These are phyloP conservation scores for Ceuthmochares aereus DNA, from an alignment of 2,113 vertebrate genomes.

Conservation along the genomic window DNA sequence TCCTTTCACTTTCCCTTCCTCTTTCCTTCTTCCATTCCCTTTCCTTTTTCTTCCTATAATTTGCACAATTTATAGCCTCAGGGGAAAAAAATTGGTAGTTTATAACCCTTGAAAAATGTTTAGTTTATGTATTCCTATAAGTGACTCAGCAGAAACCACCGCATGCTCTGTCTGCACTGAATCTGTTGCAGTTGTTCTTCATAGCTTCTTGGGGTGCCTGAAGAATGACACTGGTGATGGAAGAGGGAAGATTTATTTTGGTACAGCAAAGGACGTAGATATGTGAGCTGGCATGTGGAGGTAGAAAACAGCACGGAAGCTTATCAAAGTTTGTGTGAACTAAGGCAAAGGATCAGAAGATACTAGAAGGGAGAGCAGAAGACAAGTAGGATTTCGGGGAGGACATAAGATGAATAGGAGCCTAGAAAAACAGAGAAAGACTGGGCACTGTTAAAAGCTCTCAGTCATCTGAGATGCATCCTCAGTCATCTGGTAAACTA, in stretches of 20 bases:
- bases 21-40: neutral
- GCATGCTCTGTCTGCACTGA: neutral
- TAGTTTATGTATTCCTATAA: neutral
- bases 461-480: neutral
- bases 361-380: neutral
- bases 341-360: neutral
- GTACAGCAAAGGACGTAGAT: neutral
- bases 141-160: neutral
- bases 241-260: neutral
- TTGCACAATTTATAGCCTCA: neutral
- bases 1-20: neutral
- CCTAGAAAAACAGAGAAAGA: neutral
- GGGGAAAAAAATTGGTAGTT: neutral
- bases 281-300: neutral
- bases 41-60: neutral
- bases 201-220: neutral
- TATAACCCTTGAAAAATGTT: neutral
- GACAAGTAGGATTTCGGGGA: neutral
- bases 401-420: neutral
- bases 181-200: neutral
- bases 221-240: neutral
- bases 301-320: neutral
- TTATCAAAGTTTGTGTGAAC: neutral
- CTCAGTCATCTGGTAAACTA: neutral
- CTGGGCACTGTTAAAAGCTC: neutral